Evolutionary conservation across 2,888 invertebrate species (phyloP), one percentile per base, ranked within the genome.

Genomic region (Agrilus cyanescens): DNA sequence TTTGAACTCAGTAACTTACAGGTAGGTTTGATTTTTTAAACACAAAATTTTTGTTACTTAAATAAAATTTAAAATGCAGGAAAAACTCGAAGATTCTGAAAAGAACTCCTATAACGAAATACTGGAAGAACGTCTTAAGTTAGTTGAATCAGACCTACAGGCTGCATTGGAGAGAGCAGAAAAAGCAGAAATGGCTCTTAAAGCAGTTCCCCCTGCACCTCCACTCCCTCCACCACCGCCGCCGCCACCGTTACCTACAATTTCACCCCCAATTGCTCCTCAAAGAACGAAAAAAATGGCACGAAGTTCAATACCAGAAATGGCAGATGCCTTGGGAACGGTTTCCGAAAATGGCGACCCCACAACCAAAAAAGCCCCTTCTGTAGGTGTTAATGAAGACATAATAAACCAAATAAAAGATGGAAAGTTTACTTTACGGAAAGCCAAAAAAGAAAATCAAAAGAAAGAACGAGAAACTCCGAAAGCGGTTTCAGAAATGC

Each of bases 341-440:
- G 44, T 53, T 16, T 49, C 49, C n/a, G 44, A 43, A 16, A 40
- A 45, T 4, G 32, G 43, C 3, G 47, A 50, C 2, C 47, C 50
- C 37, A 55, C 54, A 37, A 53, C 53, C 37, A 42, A 44, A 14
- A 38, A 50, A 10, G 15, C 32, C 55, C 13, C 29, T 58, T 69
- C 71, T 7, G 71, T 71, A n/a, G 82, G 79, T 1, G 82, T 83
- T 51, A 63, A 62, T 42, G 82, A 82, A 57, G 82, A 82, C 13
- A 80, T 84, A 50, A 82, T 84, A 12, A 82, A 81, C 60, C 81
- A 82, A 58, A 82, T 84, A 38, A 84, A 83, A 62, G 80, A 82
- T 13, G 83, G 83, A 30, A 75, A 79, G 53, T 83, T 83, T 63
- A 81, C 80, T 0, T 65, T 84, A 16, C 77, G 76, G 56, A 73